Evolutionary conservation across 2,797 vertebrate species (phyloP), one percentile per base, ranked within the genome.

Genomic region (Sebastes diaconus): DNA sequence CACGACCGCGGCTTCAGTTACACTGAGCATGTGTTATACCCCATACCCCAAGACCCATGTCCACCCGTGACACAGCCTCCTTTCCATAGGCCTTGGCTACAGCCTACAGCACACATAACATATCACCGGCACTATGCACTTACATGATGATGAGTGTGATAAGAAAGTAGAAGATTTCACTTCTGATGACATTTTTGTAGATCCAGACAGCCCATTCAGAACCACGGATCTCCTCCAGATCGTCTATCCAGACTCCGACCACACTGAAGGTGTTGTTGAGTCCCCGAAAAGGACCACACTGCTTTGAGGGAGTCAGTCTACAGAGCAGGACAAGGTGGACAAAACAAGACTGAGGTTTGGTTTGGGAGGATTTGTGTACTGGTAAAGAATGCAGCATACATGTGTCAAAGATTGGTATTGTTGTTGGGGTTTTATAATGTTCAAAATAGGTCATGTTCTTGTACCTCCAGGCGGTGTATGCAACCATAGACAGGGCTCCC

Each of bases 401-500:
- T 54, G 25, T 24, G 24, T 66, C 42, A 67, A 69, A 46, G 10
- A n/a, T 5, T 16, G 25, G n/a, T 27, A 39, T 20, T 68, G n/a
- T 16, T 36, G 46, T 52, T 52, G 13, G 32, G 22, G 22, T 68
- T 24, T 72, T 36, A 30, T 58, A 36, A 52, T 11, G 22, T 1
- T 36, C 5, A 22, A 11, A 64, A 29, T 9, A 30, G 14, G 16
- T 52, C 18, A 63, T 7, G n/a, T 30, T 11, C 1, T 25, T 14
- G 8, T 96, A 99, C 99, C 96, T 98, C 98, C 98, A 99, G 68
- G 97, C 46, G 6, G 96, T 97, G 94, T 97, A 95, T 7, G 94
- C 97, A 68, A 96, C 87, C 1, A 97, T 94, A 55, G 94, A 95
- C 68, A 99, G 84, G 1, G 97, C 96, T 13, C 98, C 98, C 0